These are phyloP conservation scores for Zele albiditarsus DNA, from an alignment of 2,888 invertebrate genomes.

Conservation along the genomic window DNA sequence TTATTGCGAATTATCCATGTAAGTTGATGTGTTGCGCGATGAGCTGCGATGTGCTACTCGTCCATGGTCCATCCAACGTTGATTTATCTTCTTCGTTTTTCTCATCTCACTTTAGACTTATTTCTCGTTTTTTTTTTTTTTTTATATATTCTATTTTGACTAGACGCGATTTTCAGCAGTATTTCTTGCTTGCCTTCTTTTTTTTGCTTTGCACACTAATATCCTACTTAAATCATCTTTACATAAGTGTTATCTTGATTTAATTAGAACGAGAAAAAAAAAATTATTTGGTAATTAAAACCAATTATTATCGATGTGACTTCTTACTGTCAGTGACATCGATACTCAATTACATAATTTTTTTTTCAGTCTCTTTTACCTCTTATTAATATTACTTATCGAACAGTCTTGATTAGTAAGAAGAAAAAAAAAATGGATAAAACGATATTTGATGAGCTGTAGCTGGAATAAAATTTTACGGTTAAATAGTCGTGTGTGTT, in stretches of 20 bases:
- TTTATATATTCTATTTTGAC: background rate
- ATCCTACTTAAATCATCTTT: slow-evolving; percentile 30
- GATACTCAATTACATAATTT: slow-evolving; percentile 7
- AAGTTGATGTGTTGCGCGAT: slow-evolving; percentile 49
- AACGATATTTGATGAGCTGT: background rate
- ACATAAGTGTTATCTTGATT: background rate
- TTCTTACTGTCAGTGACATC: background rate
- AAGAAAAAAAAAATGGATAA: background rate
- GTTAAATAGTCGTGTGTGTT: slow-evolving; percentile 4
- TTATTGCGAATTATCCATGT: slow-evolving; percentile 59
- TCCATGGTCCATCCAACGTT: slow-evolving; percentile 47
- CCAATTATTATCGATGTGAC: background rate
- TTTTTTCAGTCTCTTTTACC: background rate
- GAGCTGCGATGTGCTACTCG: slow-evolving; percentile 33
- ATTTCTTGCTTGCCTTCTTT: slow-evolving; percentile 23
- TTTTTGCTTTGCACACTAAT: slow-evolving; percentile 33
- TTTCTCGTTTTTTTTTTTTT: slow-evolving; percentile 34
- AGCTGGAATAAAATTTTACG: slow-evolving; percentile 14
- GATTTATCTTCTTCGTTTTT: slow-evolving; percentile 30
- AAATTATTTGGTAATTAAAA: slow-evolving; percentile 21
- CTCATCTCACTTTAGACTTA: slow-evolving; percentile 45
- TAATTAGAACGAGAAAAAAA: slow-evolving; percentile 15
- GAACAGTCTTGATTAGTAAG: background rate
- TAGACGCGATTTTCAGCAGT: background rate
- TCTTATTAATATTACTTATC: slow-evolving; percentile 12